Conservation (phyloP, 2,113 vertebrate species). For the Spilogale gracilis region DNA sequence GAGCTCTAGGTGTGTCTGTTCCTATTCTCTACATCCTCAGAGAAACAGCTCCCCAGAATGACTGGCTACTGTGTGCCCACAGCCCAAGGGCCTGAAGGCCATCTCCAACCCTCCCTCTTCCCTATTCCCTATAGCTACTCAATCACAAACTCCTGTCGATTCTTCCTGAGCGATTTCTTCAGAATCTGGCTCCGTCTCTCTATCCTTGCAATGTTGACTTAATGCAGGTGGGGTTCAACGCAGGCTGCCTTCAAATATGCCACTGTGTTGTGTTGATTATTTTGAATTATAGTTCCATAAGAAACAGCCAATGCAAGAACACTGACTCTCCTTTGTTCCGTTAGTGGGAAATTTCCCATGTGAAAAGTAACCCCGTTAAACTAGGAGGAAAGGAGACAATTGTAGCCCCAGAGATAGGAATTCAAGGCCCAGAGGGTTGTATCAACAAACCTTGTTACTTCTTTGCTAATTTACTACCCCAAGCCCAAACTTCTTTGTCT, state of each 20-base stretch:
- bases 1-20: neutral
- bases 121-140: neutral
- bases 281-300: neutral
- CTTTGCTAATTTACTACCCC: neutral
- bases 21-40: neutral
- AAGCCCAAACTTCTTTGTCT: neutral
- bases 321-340: neutral
- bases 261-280: neutral
- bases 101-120: neutral
- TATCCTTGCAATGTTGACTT: neutral
- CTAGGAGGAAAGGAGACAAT: neutral
- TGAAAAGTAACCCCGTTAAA: neutral
- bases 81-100: neutral
- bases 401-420: neutral
- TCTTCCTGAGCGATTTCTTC: neutral
- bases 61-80: neutral
- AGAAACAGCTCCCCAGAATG: neutral
- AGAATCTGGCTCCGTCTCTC: neutral
- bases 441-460: neutral
- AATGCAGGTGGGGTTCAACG: neutral
- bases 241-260: neutral
- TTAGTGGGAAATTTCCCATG: neutral
- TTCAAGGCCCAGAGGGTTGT: neutral
- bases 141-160: neutral
- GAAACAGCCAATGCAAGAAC: neutral